These are phyloP conservation scores for Chitala chitala DNA, from an alignment of 2,113 vertebrate species.

Conservation along the genomic window DNA sequence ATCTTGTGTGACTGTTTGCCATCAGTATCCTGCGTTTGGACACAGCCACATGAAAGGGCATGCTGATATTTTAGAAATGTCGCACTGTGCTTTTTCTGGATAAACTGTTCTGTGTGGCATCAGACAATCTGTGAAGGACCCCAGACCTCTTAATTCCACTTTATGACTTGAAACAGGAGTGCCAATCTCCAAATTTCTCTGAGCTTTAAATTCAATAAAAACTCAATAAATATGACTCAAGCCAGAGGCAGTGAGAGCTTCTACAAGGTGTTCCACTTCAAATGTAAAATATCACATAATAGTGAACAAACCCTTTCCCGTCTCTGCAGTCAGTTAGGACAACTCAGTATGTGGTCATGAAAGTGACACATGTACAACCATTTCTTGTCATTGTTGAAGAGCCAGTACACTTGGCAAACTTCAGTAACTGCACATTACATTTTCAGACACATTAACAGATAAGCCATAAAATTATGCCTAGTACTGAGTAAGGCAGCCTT, in stretches of 20 bases:
- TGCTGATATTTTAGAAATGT: neutral
- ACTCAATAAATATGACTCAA: slow-evolving; percentile 50
- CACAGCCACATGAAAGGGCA: slow-evolving; percentile 6
- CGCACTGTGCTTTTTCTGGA: slow-evolving; percentile 5
- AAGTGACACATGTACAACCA: no score
- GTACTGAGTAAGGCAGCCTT: no score
- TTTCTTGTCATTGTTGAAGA: no score
- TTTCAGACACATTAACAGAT: no score
- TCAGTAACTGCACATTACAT: no score
- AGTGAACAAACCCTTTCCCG: slow-evolving; percentile 44
- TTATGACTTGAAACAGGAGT: slow-evolving; percentile 45
- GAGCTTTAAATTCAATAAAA: slow-evolving; percentile 62
- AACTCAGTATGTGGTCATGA: no score
- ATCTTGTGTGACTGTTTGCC: neutral
- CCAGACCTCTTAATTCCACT: slow-evolving; percentile 50
- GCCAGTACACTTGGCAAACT: no score
- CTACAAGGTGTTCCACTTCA: slow-evolving; percentile 45
- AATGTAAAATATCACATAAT: slow-evolving; percentile 53
- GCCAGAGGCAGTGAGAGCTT: slow-evolving; percentile 44
- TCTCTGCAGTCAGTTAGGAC: no score
- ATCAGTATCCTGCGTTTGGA: neutral
- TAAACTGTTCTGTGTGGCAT: neutral
- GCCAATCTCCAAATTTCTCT: slow-evolving; percentile 57
- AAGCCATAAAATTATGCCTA: no score
- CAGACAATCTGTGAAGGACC: slow-evolving; percentile 16